These are phyloP conservation scores for Acrocephalus scirpaceus DNA, from an alignment of 2,797 vertebrate species.

Conservation along the genomic window DNA sequence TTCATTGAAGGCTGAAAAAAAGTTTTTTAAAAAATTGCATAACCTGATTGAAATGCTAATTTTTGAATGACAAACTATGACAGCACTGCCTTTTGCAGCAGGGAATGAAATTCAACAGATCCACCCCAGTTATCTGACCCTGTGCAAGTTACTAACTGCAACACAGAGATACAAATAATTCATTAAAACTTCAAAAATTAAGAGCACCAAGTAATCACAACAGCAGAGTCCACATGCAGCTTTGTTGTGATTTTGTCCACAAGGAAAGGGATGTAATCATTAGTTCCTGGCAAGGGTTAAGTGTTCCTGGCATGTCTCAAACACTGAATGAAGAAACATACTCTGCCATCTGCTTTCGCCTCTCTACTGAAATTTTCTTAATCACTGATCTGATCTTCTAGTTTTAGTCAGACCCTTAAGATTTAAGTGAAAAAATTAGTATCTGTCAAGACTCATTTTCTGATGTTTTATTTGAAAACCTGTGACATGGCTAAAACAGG, in stretches of 20 bases:
- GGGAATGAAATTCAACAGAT: background rate
- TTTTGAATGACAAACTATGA: background rate
- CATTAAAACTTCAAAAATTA: background rate
- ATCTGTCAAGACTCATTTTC: background rate
- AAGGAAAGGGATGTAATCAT: background rate
- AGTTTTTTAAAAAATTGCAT: background rate
- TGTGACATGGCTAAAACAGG: background rate
- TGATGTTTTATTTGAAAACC: background rate
- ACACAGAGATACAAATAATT: background rate
- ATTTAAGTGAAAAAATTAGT: background rate
- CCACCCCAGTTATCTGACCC: background rate
- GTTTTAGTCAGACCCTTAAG: background rate
- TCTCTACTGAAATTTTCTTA: background rate
- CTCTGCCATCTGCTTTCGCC: background rate
- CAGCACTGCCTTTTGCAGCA: background rate
- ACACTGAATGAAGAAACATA: background rate
- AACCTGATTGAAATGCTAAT: background rate
- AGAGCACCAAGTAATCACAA: background rate
- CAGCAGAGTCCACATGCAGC: rapidly evolving
- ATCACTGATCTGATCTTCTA: background rate
- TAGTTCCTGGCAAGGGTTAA: background rate
- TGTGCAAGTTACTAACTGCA: background rate
- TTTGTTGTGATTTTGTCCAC: background rate
- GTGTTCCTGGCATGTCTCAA: background rate
- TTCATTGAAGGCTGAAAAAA: background rate